phyloP scores from a whole-genome alignment of 2,888 invertebrate genomes.

The Erebia palarica region DNA sequence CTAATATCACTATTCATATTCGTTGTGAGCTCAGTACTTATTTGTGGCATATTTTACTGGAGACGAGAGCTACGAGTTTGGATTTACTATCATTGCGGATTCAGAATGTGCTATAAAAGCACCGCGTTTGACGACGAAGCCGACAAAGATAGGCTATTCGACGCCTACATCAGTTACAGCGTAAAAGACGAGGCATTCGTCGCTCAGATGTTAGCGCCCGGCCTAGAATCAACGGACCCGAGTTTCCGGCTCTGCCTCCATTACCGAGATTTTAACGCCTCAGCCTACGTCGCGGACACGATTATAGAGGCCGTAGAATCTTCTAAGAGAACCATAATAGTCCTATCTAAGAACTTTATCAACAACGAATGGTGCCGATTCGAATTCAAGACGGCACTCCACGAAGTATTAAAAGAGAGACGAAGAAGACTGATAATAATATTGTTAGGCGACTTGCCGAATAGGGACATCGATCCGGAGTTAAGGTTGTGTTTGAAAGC shows the following conservation, averaged over 20 bases:
- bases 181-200: slow-evolving; percentile 96
- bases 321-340: slow-evolving; percentile 93
- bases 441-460: slow-evolving; percentile 93
- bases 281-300: slow-evolving; percentile 94
- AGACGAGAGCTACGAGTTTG: slow-evolving; percentile 91
- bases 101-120: slow-evolving; percentile 93
- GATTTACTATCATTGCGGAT: slow-evolving; percentile 93
- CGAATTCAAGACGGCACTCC: slow-evolving; percentile 96
- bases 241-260: slow-evolving; percentile 94
- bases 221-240: slow-evolving; percentile 91
- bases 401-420: slow-evolving; percentile 93
- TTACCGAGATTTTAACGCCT: slow-evolving; percentile 94
- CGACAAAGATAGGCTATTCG: slow-evolving; percentile 93
- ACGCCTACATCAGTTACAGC: slow-evolving; percentile 97
- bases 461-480: slow-evolving; percentile 94
- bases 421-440: slow-evolving; percentile 94
- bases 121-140: slow-evolving; percentile 90
- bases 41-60: slow-evolving; percentile 91
- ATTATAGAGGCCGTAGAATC: slow-evolving; percentile 96
- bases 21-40: slow-evolving; percentile 88
- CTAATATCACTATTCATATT: slow-evolving; percentile 90
- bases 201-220: slow-evolving; percentile 92
- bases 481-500: slow-evolving; percentile 94
- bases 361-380: slow-evolving; percentile 97
- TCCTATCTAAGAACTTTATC: slow-evolving; percentile 95